Conservation (phyloP, 2,797 vertebrate genomes). For the Hydrolagus colliei region DNA sequence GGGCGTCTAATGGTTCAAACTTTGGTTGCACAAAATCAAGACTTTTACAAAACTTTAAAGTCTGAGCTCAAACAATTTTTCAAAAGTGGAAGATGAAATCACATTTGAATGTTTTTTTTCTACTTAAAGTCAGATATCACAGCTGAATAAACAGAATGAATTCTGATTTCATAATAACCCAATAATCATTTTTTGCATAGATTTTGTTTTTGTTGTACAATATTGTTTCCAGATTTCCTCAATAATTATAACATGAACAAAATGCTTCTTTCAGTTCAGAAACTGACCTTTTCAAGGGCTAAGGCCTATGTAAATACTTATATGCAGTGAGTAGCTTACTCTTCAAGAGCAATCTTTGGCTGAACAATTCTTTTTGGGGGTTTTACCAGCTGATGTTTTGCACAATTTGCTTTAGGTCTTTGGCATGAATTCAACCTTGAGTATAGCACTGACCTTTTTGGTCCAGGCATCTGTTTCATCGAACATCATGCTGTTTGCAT, state of each 20-base stretch:
- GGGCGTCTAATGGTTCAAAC: background rate
- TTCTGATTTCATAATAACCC: background rate
- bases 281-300: background rate
- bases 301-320: background rate
- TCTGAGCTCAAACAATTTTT: background rate
- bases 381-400: background rate
- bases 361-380: background rate
- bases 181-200: slow-evolving; percentile 11
- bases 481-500: background rate
- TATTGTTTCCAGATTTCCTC: slow-evolving; percentile 12
- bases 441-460: background rate
- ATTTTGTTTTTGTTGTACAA: background rate
- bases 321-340: background rate
- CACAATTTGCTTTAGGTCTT: slow-evolving; percentile 7
- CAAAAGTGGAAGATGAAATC: background rate
- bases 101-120: background rate
- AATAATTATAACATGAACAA: background rate
- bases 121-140: background rate
- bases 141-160: background rate
- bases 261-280: slow-evolving; percentile 4
- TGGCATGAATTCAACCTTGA: slow-evolving; percentile 1
- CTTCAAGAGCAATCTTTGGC: background rate
- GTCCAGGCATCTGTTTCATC: background rate
- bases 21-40: background rate
- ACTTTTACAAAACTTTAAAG: background rate